A percentile compares a stretch with the other conserved stretches of the same genome.
phyloP scores from a whole-genome alignment of 2,113 vertebrate genomes.

The Pollimyrus isidori region DNA sequence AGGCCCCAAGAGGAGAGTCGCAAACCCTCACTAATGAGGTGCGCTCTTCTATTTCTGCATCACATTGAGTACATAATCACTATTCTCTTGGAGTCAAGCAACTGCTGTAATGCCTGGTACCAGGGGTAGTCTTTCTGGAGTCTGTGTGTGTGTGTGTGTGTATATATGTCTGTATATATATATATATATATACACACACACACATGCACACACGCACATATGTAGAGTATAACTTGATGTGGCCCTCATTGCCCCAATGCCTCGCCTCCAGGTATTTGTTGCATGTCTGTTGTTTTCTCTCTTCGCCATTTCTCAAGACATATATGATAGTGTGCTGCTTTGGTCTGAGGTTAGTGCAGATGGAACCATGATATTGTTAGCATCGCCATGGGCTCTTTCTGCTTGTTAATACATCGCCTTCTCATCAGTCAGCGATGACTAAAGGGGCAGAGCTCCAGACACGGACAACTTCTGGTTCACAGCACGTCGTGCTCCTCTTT shows the following conservation, averaged over 20 bases:
- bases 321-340: neutral
- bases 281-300: neutral
- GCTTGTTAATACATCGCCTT: neutral
- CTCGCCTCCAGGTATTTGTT: neutral
- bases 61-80: neutral
- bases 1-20: neutral
- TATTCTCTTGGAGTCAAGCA: neutral
- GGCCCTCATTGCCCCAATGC: too few relatives aligned
- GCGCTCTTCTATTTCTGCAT: neutral
- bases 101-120: neutral
- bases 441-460: neutral
- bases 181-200: too few relatives aligned
- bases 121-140: neutral
- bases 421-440: neutral
- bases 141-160: neutral
- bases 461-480: neutral
- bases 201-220: neutral
- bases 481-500: neutral
- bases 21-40: neutral
- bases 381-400: neutral
- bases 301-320: neutral
- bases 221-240: neutral
- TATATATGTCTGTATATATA: too few relatives aligned
- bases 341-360: neutral
- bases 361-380: neutral